Evolutionary conservation across 1,140 invertebrate genomes (phyloP).

Genomic region (Apis florea): DNA sequence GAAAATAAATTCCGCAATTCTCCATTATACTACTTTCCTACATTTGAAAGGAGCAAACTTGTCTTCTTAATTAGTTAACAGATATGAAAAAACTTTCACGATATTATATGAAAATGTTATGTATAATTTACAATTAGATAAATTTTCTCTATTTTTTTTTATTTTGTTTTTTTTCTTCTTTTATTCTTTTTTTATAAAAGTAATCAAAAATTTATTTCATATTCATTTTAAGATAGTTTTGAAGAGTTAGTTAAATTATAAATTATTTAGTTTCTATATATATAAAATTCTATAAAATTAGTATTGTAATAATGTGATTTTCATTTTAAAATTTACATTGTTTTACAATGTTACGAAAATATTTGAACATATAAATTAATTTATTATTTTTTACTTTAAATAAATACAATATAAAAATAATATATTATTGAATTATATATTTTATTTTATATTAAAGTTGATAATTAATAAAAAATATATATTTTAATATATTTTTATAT

Average conservation of each 20-base stretch:
- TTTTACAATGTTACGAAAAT: not conserved
- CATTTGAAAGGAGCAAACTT: not conserved
- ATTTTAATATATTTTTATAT: too few species aligned
- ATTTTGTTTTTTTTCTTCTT: slow-evolving; percentile 75
- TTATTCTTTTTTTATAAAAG: too few species aligned
- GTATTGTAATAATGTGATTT: too few species aligned
- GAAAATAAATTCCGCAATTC: slow-evolving; percentile 23
- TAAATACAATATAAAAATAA: too few species aligned
- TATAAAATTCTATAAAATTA: not conserved
- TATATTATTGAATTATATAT: too few species aligned
- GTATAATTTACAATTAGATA: not conserved
- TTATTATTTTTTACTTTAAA: not conserved
- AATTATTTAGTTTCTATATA: too few species aligned
- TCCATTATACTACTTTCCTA: not conserved
- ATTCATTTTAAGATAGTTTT: too few species aligned
- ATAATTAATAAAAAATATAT: too few species aligned
- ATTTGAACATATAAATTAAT: not conserved
- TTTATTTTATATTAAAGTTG: too few species aligned
- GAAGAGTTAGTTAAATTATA: too few species aligned
- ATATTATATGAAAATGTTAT: slow-evolving; percentile 18
- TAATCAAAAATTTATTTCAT: too few species aligned
- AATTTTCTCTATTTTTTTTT: slow-evolving; percentile 79
- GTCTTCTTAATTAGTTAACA: not conserved
- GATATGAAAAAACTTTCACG: slow-evolving; percentile 35
- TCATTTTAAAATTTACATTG: not conserved